These are phyloP conservation scores for Cardiocondyla obscurior DNA, from an alignment of 1,140 invertebrate species.

Conservation along the genomic window DNA sequence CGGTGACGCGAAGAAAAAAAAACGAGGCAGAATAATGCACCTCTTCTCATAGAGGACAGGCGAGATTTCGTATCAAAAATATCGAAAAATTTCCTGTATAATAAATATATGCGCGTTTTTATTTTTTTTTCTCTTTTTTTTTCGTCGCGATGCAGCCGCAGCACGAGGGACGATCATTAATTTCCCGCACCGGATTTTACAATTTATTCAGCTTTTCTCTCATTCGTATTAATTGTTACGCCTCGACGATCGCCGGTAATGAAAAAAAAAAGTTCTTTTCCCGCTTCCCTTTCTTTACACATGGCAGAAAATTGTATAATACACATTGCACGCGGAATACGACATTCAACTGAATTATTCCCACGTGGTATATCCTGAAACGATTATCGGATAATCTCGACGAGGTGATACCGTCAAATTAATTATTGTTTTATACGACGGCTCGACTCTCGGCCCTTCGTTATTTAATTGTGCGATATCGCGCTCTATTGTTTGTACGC, in stretches of 20 bases:
- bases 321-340: background rate
- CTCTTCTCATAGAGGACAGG: background rate
- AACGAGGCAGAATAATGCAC: background rate
- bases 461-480: slow-evolving; percentile 21
- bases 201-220: background rate
- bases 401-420: background rate
- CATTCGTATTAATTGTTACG: slow-evolving; percentile 23
- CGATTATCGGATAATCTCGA: slow-evolving; percentile 29
- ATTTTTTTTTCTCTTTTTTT: background rate
- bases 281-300: background rate
- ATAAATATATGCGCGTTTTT: background rate
- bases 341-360: slow-evolving; percentile 13
- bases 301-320: background rate
- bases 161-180: background rate
- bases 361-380: background rate
- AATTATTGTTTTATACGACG: background rate
- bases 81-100: background rate
- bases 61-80: background rate
- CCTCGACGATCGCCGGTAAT: slow-evolving; percentile 4
- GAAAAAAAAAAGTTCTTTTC: slow-evolving; percentile 12
- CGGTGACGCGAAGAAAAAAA: too few species aligned
- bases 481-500: background rate
- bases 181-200: background rate
- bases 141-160: background rate
- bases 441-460: background rate